Base-by-base conservation (phyloP, 2,113 vertebrate genomes). In the Prunella himalayana region DNA sequence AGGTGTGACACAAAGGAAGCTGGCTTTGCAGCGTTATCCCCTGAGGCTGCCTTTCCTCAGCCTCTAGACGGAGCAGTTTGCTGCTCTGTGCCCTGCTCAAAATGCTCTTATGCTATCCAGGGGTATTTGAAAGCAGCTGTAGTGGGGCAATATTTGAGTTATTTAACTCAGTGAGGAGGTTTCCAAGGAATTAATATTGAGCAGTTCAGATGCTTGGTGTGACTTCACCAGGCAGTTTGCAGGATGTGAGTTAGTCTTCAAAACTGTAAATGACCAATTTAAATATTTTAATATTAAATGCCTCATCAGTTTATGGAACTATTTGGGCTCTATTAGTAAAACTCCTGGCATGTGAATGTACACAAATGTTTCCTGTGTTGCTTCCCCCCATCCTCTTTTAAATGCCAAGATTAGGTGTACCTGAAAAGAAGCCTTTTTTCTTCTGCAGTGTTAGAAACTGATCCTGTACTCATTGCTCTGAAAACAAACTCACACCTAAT, bases 31-130 rank as follows among this genome's bases (percentile, higher is more conserved):
- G 51, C 63, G 1, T 59, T 63, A 18, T 31, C 57, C 47, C 86
- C 30, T 0, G 6, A 42, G 41, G 25, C 41, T 22, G 75, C 45
- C 23, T 47, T 57, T 57, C 54, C 82, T 89, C 50, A 69, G 68
- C 41, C 50, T 47, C 8, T 5, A 45, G 70, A 41, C 35, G 0
- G 3, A 49, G 81, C 54, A n/a, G 19, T 64, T 80, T n/a, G 64
- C 31, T 80, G 16, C 53, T 31, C 57, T n/a, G 45, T 0, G 2
- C 51, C 71, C 63, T 35, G 65, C 54, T 89, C 31, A 15, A 73
- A 78, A 45, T 37, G 37, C 3, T 1, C 44, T 59, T 21, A 13
- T 0, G 3, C 41, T 72, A 1, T 4, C n/a, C 65, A 57, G 16
- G 8, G 37, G 9, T 41, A 21, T 76, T 88, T 35, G 42, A 84